These are phyloP conservation scores for Cladorhizidae sp. DNA, from an alignment of 37 sponge, comb jelly and placozoan species.

Conservation along the genomic window DNA sequence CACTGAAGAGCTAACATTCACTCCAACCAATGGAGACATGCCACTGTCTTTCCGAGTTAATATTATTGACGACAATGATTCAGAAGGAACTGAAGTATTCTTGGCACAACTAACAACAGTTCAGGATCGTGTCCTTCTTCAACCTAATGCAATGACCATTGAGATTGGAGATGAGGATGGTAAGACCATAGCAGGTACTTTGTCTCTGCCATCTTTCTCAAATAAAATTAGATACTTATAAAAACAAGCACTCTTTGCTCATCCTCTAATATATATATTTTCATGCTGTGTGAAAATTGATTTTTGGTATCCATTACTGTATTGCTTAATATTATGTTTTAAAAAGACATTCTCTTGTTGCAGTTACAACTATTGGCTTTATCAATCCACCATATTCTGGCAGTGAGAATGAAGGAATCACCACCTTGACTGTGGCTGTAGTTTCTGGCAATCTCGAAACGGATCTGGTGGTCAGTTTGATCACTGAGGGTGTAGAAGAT, in stretches of 20 bases:
- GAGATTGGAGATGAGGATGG: slow-evolving; percentile 4
- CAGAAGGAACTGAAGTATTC: slow-evolving; percentile 6
- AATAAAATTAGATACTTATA: too few species aligned
- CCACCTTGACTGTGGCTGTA: slow-evolving; percentile 1
- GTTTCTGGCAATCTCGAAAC: neutral
- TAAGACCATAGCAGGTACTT: too few species aligned
- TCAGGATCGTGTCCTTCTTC: neutral
- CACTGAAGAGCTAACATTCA: too few species aligned
- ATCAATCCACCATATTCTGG: neutral
- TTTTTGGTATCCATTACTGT: neutral
- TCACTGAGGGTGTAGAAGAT: neutral
- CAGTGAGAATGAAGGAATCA: neutral
- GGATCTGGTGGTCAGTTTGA: neutral
- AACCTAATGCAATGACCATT: neutral
- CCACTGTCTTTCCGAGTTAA: neutral
- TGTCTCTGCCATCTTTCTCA: too few species aligned
- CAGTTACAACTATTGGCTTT: neutral
- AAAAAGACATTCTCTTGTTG: neutral
- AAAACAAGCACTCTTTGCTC: neutral
- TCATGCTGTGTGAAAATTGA: neutral
- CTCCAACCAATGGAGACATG: too few species aligned
- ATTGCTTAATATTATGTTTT: too few species aligned
- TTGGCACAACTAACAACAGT: neutral
- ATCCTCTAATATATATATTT: neutral
- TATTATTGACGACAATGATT: neutral